phyloP scores from a whole-genome alignment of 2,888 invertebrate genomes.

The Catocala fraxini region DNA sequence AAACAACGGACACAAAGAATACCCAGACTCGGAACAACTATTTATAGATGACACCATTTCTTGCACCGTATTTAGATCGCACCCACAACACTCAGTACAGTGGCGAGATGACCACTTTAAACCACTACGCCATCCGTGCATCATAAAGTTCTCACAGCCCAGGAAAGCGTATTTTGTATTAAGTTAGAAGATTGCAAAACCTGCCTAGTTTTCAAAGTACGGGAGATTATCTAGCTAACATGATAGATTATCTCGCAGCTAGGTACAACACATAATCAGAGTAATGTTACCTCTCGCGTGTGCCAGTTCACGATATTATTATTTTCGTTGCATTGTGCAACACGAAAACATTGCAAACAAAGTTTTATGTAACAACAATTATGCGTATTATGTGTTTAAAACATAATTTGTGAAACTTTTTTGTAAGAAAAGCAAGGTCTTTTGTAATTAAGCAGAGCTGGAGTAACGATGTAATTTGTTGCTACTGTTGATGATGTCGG shows the following conservation, averaged over 20 bases:
- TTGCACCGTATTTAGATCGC: too few species aligned
- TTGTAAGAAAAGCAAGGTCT: slow-evolving; percentile 20
- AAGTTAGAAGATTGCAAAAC: slow-evolving; percentile 8
- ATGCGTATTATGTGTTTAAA: slow-evolving; percentile 37
- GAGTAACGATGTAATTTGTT: neutral
- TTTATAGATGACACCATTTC: too few species aligned
- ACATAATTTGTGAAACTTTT: slow-evolving; percentile 29
- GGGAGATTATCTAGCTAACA: slow-evolving; percentile 4
- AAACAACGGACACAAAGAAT: too few species aligned
- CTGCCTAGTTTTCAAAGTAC: slow-evolving; percentile 1
- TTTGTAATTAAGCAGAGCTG: slow-evolving; percentile 3
- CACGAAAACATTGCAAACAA: slow-evolving; percentile 28
- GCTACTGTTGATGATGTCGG: too few species aligned
- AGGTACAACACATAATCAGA: slow-evolving; percentile 30
- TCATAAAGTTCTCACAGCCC: too few species aligned
- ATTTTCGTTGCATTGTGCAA: slow-evolving; percentile 41
- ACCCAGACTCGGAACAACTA: too few species aligned
- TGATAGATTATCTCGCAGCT: slow-evolving; percentile 15
- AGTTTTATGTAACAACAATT: slow-evolving; percentile 36
- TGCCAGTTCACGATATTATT: slow-evolving; percentile 26
- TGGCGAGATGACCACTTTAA: too few species aligned
- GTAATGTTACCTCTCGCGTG: slow-evolving; percentile 37
- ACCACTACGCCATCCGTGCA: too few species aligned
- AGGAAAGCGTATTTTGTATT: neutral
- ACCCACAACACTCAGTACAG: too few species aligned